Evolutionary conservation across 2,797 vertebrate genomes (phyloP).

Genomic region (Phoeniculus purpureus): DNA sequence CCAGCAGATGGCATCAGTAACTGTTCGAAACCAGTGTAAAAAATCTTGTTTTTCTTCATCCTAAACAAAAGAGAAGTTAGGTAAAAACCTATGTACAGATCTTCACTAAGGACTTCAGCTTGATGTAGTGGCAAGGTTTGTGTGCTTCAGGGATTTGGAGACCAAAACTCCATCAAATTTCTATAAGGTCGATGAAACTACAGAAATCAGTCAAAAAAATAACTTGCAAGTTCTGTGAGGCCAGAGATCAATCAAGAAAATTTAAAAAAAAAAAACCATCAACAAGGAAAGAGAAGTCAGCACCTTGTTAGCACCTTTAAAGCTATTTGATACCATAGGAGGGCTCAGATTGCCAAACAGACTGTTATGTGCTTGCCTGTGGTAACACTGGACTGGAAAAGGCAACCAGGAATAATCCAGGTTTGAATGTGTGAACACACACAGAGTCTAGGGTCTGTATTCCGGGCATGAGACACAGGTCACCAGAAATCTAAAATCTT

Average conservation of each 20-base stretch:
- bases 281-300: neutral
- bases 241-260: neutral
- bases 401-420: neutral
- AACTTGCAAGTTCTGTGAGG: neutral
- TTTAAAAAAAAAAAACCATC: neutral
- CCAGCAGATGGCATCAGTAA: conserved; percentile 87
- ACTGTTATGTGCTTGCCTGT: neutral
- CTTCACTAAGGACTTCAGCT: neutral
- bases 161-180: neutral
- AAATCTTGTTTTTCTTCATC: conserved; percentile 80
- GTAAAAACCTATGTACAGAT: neutral
- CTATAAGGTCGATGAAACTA: neutral
- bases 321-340: neutral
- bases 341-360: neutral
- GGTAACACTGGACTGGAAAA: neutral
- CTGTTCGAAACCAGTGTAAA: conserved; percentile 80
- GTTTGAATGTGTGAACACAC: neutral
- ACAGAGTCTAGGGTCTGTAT: neutral
- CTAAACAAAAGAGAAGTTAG: conserved; percentile 70
- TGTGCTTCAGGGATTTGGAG: neutral
- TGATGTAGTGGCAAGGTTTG: neutral
- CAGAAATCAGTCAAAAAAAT: neutral
- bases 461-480: neutral
- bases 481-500: neutral
- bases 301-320: neutral